Evolutionary conservation across 2,113 vertebrate genomes (phyloP).

Genomic region (Nettapus auritus): DNA sequence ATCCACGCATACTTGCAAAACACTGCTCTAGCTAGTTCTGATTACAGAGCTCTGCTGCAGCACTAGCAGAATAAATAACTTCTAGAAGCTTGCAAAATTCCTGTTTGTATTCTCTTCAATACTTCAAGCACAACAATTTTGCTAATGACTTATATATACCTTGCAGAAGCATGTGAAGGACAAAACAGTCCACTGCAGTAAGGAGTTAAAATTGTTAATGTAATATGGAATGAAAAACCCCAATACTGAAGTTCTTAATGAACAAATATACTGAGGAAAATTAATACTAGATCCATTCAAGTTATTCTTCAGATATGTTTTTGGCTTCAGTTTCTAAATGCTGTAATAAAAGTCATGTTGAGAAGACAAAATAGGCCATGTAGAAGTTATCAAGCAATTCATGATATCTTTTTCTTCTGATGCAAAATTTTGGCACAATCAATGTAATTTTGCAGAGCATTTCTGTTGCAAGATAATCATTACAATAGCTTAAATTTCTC

Average conservation of each 20-base stretch:
- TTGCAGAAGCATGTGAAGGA: rapidly evolving
- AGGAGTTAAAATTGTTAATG: not conserved
- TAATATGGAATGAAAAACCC: not conserved
- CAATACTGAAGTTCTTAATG: not conserved
- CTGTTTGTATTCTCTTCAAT: not conserved
- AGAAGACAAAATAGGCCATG: not conserved
- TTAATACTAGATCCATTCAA: not conserved
- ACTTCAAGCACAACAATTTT: not conserved
- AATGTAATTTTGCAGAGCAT: not conserved
- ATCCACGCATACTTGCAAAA: not conserved
- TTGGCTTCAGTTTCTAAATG: not conserved
- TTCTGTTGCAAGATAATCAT: not conserved
- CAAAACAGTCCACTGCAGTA: not conserved
- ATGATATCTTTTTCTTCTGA: not conserved
- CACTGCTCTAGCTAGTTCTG: not conserved
- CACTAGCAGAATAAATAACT: not conserved
- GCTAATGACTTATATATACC: not conserved
- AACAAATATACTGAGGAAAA: not conserved
- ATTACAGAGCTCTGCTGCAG: not conserved
- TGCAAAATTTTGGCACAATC: not conserved
- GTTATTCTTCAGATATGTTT: not conserved
- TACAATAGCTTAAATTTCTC: not conserved
- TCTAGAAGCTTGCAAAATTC: not conserved
- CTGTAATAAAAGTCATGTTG: not conserved
- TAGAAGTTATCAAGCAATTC: not conserved